Base-by-base conservation (phyloP, 1,140 invertebrate species). In the Cotesia glomerata region DNA sequence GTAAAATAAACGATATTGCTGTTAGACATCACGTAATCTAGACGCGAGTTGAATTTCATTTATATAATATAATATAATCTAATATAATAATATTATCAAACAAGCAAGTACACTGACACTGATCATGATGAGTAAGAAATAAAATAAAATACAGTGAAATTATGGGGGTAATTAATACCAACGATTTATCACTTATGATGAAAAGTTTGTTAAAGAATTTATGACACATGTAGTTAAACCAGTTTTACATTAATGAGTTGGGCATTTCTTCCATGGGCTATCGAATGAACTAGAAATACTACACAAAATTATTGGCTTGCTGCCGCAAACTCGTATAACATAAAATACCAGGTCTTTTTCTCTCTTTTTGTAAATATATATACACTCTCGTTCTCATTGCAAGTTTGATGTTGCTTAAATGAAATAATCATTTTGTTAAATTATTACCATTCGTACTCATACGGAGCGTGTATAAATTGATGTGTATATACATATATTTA, bases 201-300 rank as follows among this genome's bases (percentile, higher is more conserved):
- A 73, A 52, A 73, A 16, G n/a, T 51, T 32, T 36, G 9, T 13
- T n/a, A 49, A 34, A 9, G 18, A 65, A 36, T 26, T 34, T 35
- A 67, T 63, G 35, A 11, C 32, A 62, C 59, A 65, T 67, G 61
- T n/a, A 72, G 39, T 72, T 59, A 74, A 79, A 80, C 78, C 77
- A 78, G 78, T 80, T 80, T 66, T 69, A 49, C 73, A 70, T 75
- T 80, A 80, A 80, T 80, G 78, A 73, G 71, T 72, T 66, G 34
- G 74, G 75, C 75, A 78, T 77, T 77, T 80, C 72, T 76, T 75
- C 52, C 65, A 45, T 77, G 71, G 69, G 68, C 49, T 4, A 49
- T 74, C 8, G 69, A 61, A 32, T 63, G 8, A 51, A 14, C 66
- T n/a, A 52, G 49, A 51, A 39, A 32, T 66, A n/a, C 35, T 51